Evolutionary conservation across 2,113 vertebrate genomes (phyloP), one percentile per base, ranked within the genome.

Genomic region (Embiotoca jacksoni): DNA sequence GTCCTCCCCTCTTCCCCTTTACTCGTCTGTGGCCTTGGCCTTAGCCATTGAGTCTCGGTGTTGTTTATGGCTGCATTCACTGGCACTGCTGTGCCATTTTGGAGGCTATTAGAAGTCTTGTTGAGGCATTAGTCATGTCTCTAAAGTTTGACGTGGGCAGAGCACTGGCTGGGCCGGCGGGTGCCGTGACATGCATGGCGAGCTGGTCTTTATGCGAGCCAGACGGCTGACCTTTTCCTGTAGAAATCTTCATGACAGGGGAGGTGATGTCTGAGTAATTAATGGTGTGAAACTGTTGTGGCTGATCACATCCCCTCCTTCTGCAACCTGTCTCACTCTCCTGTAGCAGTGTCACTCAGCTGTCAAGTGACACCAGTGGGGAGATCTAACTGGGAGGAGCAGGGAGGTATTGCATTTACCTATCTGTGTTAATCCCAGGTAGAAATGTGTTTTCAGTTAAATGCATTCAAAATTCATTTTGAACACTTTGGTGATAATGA

Each of bases 221-320:
- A 89, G 91, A 83, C 87, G 41, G 63, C 77, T 92, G 92, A 93
- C 92, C 91, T 93, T 94, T 93, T 87, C 80, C 70, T 59, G 56
- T 62, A 67, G 68, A 78, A 82, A 75, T 78, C 66, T 86, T 60
- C 4, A 23, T 1, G 39, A 66, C 55, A 33, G 67, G 58, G 90
- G 78, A 83, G 65, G 78, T 82, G 82, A 81, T 76, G 78, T 86
- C 89, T 88, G 82, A 77, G 67, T 89, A 91, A 92, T 93, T 91
- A 88, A 90, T 81, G 55, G 70, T 82, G 80, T 81, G 75, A 84
- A 85, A 61, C 63, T 47, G 56, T 7, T 32, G 44, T 52, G 14
- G 70, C 68, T 80, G 70, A 65, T 83, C 81, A 37, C 68, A 56
- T 78, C 57, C 8, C 66, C 70, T 30, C 15, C 61, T 31, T 36